phyloP scores from a whole-genome alignment of 2,797 vertebrate genomes.

The Danio tinwini region DNA sequence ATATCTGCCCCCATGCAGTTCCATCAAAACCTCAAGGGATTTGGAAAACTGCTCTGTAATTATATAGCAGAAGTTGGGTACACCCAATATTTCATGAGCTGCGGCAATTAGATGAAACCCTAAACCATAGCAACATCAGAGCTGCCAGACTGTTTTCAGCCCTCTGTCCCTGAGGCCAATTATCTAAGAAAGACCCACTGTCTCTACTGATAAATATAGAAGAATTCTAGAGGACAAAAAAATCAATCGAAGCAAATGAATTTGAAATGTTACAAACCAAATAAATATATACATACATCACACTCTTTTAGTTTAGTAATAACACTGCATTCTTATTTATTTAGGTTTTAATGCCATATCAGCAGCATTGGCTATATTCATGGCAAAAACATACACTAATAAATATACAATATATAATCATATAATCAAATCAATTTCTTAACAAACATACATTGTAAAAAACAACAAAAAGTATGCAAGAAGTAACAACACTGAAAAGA shows the following conservation, averaged over 20 bases:
- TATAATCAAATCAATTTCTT: no score
- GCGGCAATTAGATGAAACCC: constrained; percentile 45
- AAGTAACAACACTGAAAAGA: no score
- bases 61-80: constrained; percentile 5
- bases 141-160: constrained; percentile 6
- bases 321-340: no score
- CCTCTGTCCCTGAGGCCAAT: constrained; percentile 39
- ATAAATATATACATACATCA: background rate
- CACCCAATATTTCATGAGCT: constrained; percentile 23
- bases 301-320: background rate
- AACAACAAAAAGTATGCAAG: no score
- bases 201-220: constrained; percentile 42
- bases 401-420: no score
- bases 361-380: no score
- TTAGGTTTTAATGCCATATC: no score
- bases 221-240: constrained; percentile 14
- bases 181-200: constrained; percentile 9
- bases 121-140: constrained; percentile 36
- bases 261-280: background rate
- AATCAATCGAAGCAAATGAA: constrained; percentile 11
- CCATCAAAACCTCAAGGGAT: background rate
- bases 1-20: background rate
- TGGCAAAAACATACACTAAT: no score
- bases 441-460: no score
- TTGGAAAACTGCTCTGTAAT: background rate